Evolutionary conservation across 2,797 vertebrate genomes (phyloP).

Genomic region (Cygnus olor): DNA sequence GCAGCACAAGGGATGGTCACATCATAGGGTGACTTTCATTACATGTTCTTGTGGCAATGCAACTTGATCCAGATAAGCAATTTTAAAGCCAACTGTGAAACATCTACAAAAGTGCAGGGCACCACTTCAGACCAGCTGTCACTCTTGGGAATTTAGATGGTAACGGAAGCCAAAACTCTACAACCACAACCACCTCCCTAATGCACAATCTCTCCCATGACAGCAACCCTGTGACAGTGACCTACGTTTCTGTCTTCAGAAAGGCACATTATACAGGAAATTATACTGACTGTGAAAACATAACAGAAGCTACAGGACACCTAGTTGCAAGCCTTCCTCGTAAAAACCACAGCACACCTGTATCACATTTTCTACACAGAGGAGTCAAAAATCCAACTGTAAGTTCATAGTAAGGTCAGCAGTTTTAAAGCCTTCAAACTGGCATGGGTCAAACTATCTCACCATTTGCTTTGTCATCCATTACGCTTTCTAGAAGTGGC

Average conservation of each 20-base stretch:
- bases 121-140: neutral
- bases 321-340: neutral
- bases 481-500: slow-evolving; percentile 28
- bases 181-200: neutral
- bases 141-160: neutral
- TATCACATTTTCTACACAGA: neutral
- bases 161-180: neutral
- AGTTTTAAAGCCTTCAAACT: slow-evolving; percentile 46
- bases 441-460: slow-evolving; percentile 33
- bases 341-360: neutral
- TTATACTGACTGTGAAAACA: neutral
- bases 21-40: neutral
- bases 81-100: neutral
- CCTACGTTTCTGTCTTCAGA: neutral
- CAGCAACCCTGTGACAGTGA: neutral
- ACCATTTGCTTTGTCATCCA: slow-evolving; percentile 16
- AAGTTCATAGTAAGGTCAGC: slow-evolving; percentile 32
- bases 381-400: neutral
- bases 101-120: neutral
- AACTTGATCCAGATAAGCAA: neutral
- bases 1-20: neutral
- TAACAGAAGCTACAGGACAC: neutral
- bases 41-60: neutral
- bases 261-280: neutral
- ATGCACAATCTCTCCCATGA: accelerated